Base-by-base conservation (phyloP, 2,888 invertebrate species). In the Liodrosophila aerea region DNA sequence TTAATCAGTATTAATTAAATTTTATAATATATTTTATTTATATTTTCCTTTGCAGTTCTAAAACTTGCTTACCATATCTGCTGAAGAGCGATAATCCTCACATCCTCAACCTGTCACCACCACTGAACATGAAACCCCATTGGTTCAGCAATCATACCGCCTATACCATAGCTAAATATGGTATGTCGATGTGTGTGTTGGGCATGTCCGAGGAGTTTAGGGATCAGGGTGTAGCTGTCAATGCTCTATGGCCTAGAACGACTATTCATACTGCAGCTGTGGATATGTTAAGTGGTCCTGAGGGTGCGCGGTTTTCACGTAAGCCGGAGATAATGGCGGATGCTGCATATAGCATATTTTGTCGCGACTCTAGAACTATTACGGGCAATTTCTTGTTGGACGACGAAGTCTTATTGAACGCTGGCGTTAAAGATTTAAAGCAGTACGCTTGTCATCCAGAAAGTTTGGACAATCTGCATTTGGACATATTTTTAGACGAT, bases 101-200 rank as follows among this genome's bases (percentile, higher is more conserved):
- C 87, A 97, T 99, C 73, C 91, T 99, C 39, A 99, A 98, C 89
- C 91, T 99, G 50, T 97, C 98, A 30, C 99, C 99, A 0, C 98
- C 99, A 0, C 91, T 99, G 12, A 96, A 94, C 87, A 93, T 99
- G 94, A 93, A 93, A 71, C 94, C 97, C 0, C 91, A 93, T 76
- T 99, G 98, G 99, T 93, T 98, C 88, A 92, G 93, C 54, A 92
- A 94, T 84, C 96, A 98, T 90, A 95, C 97, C 37, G 98, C 98
- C 0, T 99, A 99, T 90, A 98, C 98, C 0, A 98, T 98, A 93
- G 97, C 98, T 0, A 99, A 99, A 89, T 99, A 97, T 89, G 98
- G 98, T 15, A 98, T 98, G 98, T 98, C 98, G 0, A 96, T 99
- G 97, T 98, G 98, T 90, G 98, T 96, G 1, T 91, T 98, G n/a